Evolutionary conservation across 2,888 invertebrate species (phyloP).

Genomic region (Baronia brevicornis): DNA sequence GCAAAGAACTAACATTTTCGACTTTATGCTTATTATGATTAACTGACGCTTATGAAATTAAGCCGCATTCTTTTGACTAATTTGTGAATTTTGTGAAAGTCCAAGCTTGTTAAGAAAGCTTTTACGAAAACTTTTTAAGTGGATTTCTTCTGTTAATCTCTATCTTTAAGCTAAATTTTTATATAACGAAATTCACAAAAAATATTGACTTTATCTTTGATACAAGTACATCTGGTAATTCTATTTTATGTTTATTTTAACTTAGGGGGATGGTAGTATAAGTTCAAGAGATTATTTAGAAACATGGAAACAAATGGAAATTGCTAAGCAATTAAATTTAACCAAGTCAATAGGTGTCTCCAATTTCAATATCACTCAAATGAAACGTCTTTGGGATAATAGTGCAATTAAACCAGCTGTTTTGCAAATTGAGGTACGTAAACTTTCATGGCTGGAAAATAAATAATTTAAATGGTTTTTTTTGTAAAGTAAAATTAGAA

Average conservation of each 20-base stretch:
- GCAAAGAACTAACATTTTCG: too few species aligned
- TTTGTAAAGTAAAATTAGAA: too few species aligned
- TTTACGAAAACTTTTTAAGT: too few species aligned
- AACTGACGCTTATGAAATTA: too few species aligned
- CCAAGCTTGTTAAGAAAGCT: too few species aligned
- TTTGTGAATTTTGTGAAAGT: too few species aligned
- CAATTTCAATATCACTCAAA: conserved; percentile 89
- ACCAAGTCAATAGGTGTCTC: conserved; percentile 88
- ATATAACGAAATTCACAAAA: conserved; percentile 11
- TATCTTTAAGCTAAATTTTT: conserved; percentile 8
- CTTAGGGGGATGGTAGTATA: conserved; percentile 52
- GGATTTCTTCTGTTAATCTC: conserved; percentile 6
- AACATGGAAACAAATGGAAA: conserved; percentile 88
- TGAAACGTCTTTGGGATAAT: conserved; percentile 80
- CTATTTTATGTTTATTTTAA: conserved; percentile 13
- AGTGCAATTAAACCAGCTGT: conserved; percentile 80
- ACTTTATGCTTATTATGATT: too few species aligned
- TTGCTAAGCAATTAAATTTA: conserved; percentile 79
- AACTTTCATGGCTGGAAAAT: background rate
- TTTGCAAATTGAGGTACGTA: conserved; percentile 76
- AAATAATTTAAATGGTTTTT: conserved; percentile 6
- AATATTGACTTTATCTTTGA: too few species aligned
- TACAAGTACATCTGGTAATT: too few species aligned
- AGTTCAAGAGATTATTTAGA: conserved; percentile 84
- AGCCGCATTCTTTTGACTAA: too few species aligned